Conservation (phyloP, 1,140 invertebrate species). For the Steinernema khuongi region DNA sequence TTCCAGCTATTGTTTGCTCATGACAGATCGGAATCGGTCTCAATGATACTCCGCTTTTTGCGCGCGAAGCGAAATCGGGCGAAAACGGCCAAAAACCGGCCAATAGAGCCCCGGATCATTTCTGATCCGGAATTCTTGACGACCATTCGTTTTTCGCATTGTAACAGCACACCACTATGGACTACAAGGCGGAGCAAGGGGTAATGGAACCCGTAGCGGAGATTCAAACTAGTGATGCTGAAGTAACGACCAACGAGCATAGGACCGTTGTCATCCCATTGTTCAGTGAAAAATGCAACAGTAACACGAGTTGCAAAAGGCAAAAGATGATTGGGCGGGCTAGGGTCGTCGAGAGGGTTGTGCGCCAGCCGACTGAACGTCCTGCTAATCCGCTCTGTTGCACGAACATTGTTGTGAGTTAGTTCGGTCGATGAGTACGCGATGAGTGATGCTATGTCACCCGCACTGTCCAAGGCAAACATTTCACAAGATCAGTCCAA, state of each 20-base stretch:
- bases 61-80: neutral
- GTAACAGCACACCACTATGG: too few relatives aligned
- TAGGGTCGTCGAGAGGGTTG: neutral
- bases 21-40: neutral
- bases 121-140: neutral
- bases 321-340: neutral
- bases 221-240: too few relatives aligned
- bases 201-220: too few relatives aligned
- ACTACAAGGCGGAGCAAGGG: too few relatives aligned
- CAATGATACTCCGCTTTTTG: conserved; percentile 3
- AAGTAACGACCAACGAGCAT: too few relatives aligned
- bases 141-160: neutral
- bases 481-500: neutral
- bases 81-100: neutral
- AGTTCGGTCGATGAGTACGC: neutral
- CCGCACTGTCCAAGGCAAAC: neutral
- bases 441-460: neutral
- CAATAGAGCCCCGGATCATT: neutral
- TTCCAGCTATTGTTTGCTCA: too few relatives aligned
- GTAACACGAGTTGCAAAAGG: neutral
- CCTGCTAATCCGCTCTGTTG: neutral
- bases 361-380: neutral
- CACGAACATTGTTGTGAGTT: neutral
- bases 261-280: too few relatives aligned
- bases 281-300: conserved; percentile 1